Evolutionary conservation across 2,888 invertebrate species (phyloP).

Genomic region (Hypena proboscidalis): DNA sequence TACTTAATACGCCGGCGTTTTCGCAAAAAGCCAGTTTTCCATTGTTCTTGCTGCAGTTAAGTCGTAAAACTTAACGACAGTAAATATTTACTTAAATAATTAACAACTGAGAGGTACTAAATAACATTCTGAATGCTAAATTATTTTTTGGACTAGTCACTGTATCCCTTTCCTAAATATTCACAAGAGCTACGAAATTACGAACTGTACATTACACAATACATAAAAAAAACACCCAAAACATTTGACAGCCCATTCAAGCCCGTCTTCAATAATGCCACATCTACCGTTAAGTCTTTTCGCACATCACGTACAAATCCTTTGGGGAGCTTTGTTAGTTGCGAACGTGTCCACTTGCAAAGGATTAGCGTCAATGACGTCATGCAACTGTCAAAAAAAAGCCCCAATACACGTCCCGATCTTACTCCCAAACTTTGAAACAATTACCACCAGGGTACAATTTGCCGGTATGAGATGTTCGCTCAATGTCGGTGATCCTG

Average conservation of each 20-base stretch:
- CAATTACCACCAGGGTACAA: not conserved
- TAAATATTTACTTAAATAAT: too few relatives aligned
- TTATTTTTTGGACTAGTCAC: too few relatives aligned
- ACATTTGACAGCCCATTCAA: not conserved
- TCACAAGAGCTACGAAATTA: too few relatives aligned
- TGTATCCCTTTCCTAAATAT: too few relatives aligned
- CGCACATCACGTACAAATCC: constrained; percentile 43
- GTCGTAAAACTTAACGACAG: too few relatives aligned
- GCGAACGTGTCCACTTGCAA: constrained; percentile 39
- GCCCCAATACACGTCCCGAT: constrained; percentile 12
- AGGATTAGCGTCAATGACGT: constrained; percentile 54
- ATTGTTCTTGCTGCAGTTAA: too few relatives aligned
- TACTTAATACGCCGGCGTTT: too few relatives aligned
- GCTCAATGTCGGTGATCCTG: too few relatives aligned
- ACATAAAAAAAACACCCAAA: not conserved
- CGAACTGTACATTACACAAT: constrained; percentile 1
- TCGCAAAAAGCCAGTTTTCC: too few relatives aligned
- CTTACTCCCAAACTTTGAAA: constrained; percentile 1
- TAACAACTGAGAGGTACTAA: too few relatives aligned
- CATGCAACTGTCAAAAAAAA: constrained; percentile 29
- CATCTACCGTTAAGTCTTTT: constrained; percentile 42
- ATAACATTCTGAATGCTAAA: too few relatives aligned
- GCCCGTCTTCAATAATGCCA: constrained; percentile 10
- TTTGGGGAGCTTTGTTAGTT: constrained; percentile 32
- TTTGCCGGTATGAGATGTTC: not conserved